phyloP scores from a whole-genome alignment of 2,113 vertebrate genomes.

The Smithornis capensis region DNA sequence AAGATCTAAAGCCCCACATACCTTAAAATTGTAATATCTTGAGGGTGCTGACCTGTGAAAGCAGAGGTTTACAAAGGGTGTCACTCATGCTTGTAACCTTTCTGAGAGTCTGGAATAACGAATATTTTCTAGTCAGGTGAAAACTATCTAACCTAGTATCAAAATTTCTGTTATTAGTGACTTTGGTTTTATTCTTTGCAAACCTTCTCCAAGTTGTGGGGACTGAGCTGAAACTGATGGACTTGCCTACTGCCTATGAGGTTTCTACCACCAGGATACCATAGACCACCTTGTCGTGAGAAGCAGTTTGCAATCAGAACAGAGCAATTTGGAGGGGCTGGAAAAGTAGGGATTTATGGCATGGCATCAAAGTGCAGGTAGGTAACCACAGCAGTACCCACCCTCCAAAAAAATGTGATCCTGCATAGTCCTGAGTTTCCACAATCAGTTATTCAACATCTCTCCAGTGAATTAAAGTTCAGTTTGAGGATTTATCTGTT shows the following conservation, averaged over 20 bases:
- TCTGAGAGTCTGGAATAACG: not conserved
- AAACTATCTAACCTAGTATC: not conserved
- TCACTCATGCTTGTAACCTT: not conserved
- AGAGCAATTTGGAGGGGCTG: not conserved
- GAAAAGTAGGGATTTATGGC: not conserved
- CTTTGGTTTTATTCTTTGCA: not conserved
- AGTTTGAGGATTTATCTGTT: not conserved
- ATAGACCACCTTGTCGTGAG: not conserved
- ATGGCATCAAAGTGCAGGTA: not conserved
- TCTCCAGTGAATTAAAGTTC: not conserved
- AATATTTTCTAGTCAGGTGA: not conserved
- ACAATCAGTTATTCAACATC: not conserved
- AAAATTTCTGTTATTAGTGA: not conserved
- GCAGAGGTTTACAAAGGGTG: not conserved
- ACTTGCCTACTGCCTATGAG: not conserved
- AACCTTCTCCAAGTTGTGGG: not conserved
- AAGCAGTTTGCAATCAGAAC: not conserved
- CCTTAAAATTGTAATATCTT: not conserved
- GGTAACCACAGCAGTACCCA: not conserved
- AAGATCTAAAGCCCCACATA: not conserved
- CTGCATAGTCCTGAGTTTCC: not conserved
- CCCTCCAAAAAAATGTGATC: constrained; percentile 5
- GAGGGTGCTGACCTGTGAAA: not conserved
- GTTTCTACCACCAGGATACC: not conserved
- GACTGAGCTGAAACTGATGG: not conserved